Evolutionary conservation across 2,888 invertebrate genomes (phyloP), one percentile per base, ranked within the genome.

Genomic region (Rotaria macrura): DNA sequence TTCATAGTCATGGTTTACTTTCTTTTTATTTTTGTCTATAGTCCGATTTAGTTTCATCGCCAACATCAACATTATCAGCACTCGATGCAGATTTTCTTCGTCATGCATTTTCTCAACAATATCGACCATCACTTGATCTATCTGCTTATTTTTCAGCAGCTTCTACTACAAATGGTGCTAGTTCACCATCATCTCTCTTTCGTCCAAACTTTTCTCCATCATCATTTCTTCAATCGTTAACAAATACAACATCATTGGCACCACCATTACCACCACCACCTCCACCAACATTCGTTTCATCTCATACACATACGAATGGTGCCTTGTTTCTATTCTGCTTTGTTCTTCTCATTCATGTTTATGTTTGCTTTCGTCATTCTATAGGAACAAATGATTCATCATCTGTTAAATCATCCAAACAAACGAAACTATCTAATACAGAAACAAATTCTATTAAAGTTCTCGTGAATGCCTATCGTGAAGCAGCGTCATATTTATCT

Each of bases 361-460:
- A n/a, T n/a, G n/a, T n/a, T n/a, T n/a, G n/a, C n/a, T n/a, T n/a
- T n/a, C n/a, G n/a, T n/a, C n/a, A n/a, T n/a, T n/a, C n/a, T n/a
- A 29, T 34, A 65, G 65, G 65, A 65, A 65, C 65, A 34, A 65
- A 34, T 74, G 74, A 65, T 10, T 23, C 74, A 74, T 43, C 40
- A 43, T 14, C 23, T 38, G 38, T 23, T 38, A 65, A 65, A 65
- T 65, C 65, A 34, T 84, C 86, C 20, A 86, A 86, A 54, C 74
- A 65, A 65, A n/a, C 43, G 74, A 74, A 95, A 91, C 92, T 97
- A 88, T 96, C 95, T 89, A 93, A 95, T 43, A 95, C 95, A 83
- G 97, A 97, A 92, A 94, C 96, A 90, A 94, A 95, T 52, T 96
- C 97, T 2, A 96, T 97, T 17, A 93, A 96, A 88, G 96, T 96